Percentiles rank a stretch among this genome's conserved stretches.
Conservation (phyloP, 1,140 invertebrate species). For the Parapsyche elsis region DNA sequence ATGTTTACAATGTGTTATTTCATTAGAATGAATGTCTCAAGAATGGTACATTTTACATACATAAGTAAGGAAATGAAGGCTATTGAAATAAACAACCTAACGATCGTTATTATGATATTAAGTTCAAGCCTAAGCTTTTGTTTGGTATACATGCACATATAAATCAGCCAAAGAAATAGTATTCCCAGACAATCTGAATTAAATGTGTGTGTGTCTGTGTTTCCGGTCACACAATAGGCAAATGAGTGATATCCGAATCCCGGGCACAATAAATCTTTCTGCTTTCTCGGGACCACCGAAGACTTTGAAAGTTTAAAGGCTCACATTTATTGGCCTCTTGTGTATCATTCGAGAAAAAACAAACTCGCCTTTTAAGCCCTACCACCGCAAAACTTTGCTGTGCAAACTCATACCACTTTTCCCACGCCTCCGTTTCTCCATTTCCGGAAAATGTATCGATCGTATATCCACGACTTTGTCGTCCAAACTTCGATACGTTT, state of each 20-base stretch:
- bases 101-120: no score
- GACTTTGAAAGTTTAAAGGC: constrained; percentile 47
- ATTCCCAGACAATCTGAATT: no score
- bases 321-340: constrained; percentile 49
- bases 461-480: constrained; percentile 6
- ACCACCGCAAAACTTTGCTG: constrained; percentile 34
- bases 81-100: no score
- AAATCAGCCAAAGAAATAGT: no score
- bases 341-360: constrained; percentile 49
- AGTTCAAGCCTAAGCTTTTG: no score
- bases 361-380: constrained; percentile 47
- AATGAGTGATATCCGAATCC: constrained; percentile 29
- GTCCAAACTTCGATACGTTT: constrained; percentile 36
- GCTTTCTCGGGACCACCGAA: constrained; percentile 12
- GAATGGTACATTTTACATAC: no score
- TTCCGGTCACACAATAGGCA: neutral
- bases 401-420: neutral
- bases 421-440: neutral
- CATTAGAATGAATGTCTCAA: no score
- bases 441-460: constrained; percentile 30
- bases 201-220: no score
- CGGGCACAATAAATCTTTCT: constrained; percentile 31
- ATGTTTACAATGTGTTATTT: no score
- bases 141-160: no score
- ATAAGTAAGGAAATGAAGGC: no score